Evolutionary conservation across 1,140 invertebrate genomes (phyloP).

Genomic region (Drosophila persimilis): DNA sequence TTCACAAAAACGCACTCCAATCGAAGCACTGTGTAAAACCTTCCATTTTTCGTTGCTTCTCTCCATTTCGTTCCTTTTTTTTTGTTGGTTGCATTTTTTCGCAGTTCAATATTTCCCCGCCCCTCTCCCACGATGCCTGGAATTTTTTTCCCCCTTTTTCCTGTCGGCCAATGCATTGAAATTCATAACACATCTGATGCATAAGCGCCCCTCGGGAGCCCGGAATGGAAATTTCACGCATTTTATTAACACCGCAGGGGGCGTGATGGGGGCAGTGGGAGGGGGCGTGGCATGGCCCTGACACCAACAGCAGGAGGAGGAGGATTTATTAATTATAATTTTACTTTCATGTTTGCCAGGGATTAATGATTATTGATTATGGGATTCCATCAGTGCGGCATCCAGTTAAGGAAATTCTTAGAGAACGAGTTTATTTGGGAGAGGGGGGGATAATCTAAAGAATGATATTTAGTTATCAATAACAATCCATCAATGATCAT

Average conservation of each 20-base stretch:
- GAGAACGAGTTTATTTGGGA: not conserved
- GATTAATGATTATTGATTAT: conserved; percentile 21
- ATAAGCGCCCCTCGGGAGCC: conserved; percentile 58
- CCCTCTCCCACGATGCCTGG: not conserved
- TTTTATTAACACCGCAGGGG: conserved; percentile 57
- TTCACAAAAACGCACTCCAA: conserved; percentile 58
- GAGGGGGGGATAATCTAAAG: too few relatives aligned
- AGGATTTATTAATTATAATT: conserved; percentile 68
- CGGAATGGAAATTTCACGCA: conserved; percentile 72
- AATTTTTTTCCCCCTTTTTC: conserved; percentile 15
- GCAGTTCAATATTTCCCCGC: conserved; percentile 17
- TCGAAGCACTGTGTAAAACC: conserved; percentile 14
- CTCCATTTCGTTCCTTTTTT: not conserved
- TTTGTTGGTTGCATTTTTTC: conserved; percentile 23
- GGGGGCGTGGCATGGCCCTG: conserved; percentile 15
- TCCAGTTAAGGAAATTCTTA: conserved; percentile 3
- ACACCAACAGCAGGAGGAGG: conserved; percentile 6
- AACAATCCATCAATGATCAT: too few relatives aligned
- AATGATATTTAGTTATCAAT: too few relatives aligned
- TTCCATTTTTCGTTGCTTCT: conserved; percentile 20
- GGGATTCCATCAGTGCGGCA: not conserved
- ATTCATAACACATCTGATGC: conserved; percentile 80
- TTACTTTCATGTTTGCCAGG: conserved; percentile 34
- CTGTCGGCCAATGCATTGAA: conserved; percentile 56
- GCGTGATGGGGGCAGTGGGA: not conserved